Percentiles rank a stretch among this genome's conserved stretches.
These are phyloP conservation scores for Busseola fusca DNA, from an alignment of 2,888 invertebrate species.

Conservation along the genomic window DNA sequence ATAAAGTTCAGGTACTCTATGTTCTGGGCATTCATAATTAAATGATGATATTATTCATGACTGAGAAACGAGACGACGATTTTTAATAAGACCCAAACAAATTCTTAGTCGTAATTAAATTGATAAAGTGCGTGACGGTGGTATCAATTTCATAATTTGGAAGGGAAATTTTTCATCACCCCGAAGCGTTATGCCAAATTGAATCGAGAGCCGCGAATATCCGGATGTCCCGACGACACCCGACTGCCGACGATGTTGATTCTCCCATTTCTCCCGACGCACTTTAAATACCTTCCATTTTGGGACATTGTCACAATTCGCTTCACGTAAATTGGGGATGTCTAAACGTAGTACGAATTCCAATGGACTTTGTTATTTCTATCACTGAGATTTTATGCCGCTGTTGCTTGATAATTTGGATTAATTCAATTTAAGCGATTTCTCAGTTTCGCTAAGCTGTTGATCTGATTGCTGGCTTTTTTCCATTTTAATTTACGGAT, in stretches of 20 bases:
- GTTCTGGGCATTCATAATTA: conserved; percentile 57
- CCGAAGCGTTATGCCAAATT: conserved; percentile 80
- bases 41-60: conserved; percentile 62
- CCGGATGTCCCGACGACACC: conserved; percentile 62
- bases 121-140: conserved; percentile 81
- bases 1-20: conserved; percentile 23
- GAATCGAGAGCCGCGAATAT: conserved; percentile 78
- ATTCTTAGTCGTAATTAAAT: conserved; percentile 78
- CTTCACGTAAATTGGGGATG: conserved; percentile 49
- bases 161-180: conserved; percentile 84
- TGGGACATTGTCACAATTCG: conserved; percentile 56
- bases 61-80: conserved; percentile 63
- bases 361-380: conserved; percentile 46
- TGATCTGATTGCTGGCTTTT: conserved; percentile 9
- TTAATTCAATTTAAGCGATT: conserved; percentile 20
- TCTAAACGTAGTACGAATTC: conserved; percentile 56
- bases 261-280: conserved; percentile 54
- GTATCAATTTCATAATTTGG: conserved; percentile 83
- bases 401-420: conserved; percentile 21
- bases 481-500: background rate
- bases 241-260: conserved; percentile 60
- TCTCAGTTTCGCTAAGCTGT: conserved; percentile 11
- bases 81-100: conserved; percentile 74
- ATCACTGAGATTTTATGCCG: conserved; percentile 22
- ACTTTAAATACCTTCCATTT: conserved; percentile 59